Conservation (phyloP, 2,797 vertebrate species). For the Arctocebus calabarensis region DNA sequence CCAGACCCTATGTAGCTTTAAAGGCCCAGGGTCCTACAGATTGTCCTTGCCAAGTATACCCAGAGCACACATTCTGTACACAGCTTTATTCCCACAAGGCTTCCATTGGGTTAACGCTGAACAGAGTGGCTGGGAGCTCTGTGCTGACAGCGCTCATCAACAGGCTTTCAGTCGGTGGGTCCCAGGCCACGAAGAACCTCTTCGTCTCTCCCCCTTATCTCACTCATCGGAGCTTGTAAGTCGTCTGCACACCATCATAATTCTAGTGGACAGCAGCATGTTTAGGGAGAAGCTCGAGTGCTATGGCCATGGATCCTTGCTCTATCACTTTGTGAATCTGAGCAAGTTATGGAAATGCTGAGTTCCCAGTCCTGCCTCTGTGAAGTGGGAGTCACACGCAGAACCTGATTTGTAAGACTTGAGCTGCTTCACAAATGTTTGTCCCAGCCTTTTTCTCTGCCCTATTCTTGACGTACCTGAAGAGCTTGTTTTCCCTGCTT, state of each 20-base stretch:
- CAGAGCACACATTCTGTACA: neutral
- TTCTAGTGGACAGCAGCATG: neutral
- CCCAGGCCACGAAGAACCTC: neutral
- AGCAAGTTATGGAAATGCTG: neutral
- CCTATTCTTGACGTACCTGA: neutral
- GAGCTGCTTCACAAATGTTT: neutral
- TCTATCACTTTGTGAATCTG: neutral
- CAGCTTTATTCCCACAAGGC: neutral
- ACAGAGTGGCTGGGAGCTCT: neutral
- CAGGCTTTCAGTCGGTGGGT: neutral
- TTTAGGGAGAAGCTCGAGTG: neutral
- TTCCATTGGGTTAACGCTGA: neutral
- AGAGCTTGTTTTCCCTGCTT: neutral
- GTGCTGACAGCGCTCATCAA: neutral
- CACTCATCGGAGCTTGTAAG: neutral
- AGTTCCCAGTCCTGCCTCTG: neutral
- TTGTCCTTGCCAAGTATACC: neutral
- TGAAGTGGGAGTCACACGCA: neutral
- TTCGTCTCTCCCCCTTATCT: neutral
- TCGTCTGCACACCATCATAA: neutral
- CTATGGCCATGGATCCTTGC: neutral
- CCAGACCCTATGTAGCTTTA: neutral
- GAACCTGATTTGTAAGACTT: neutral
- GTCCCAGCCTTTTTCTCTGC: neutral
- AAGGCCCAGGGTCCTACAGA: neutral